Base-by-base conservation (phyloP, 2,113 vertebrate genomes). In the Chamaea fasciata region DNA sequence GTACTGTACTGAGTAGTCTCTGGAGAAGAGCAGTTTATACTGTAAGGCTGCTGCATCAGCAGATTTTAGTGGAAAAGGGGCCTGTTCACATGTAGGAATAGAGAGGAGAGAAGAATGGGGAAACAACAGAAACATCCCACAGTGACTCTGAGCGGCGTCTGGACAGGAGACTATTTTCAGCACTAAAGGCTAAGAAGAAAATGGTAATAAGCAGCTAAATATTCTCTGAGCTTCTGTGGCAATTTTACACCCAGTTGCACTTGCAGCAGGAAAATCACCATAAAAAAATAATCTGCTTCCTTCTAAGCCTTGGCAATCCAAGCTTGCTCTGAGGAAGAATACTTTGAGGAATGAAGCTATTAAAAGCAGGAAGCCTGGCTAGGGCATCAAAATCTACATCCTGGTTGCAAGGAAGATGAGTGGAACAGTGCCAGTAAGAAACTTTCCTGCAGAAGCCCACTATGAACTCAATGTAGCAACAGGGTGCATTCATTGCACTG, bases 221-320 rank as follows among this genome's bases (percentile, higher is more conserved):
- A 14, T 86, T 83, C 16, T 86, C 39, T 68, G 68, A 94, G 56
- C 47, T 81, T 60, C 68, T 74, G 1, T 74, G 53, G 42, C 46
- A 79, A 91, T 95, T 94, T 96, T 94, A 90, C 41, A 94, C 69
- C 30, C 62, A 91, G 57, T 31, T 96, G 57, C 49, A 47, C 62
- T 87, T 83, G 59, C 67, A 95, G 85, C 42, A 79, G 88, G 63
- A 46, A 89, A 89, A 65, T 50, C 62, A 71, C 76, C 57, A 53
- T 92, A 90, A 92, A 90, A 13, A 93, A 95, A 69, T 56, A 73
- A 90, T 39, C 24, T 42, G 27, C 13, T 53, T 88, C 37, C 49
- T 87, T 79, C 50, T 55, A 76, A 69, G 42, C 26, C 30, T 69
- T 67, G 13, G 20, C 60, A 74, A 70, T 70, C 33, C 64, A 81